Base-by-base conservation (phyloP, 2,113 vertebrate genomes). In the Hyperopisus bebe region DNA sequence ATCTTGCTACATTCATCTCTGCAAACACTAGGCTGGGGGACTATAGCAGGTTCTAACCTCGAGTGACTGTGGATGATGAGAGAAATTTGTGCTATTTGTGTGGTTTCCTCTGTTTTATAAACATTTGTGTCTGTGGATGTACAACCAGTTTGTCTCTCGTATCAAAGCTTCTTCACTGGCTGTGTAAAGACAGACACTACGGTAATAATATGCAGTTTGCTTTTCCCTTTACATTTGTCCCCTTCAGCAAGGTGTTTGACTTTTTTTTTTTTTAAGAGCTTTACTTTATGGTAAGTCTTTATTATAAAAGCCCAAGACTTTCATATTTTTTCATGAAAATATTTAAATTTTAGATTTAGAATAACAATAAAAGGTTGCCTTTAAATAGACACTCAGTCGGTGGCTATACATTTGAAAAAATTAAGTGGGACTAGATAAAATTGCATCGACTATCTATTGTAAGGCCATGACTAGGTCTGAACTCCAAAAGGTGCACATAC, bases 281-380 rank as follows among this genome's bases (percentile, higher is more conserved):
- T 58, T 27, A 19, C 21, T 55, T 82, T 83, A n/a, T 83, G 48
- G 42, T 84, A 70, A 70, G 10, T 82, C 15, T 89, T 77, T 31
- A 77, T 77, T 42, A 82, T 89, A 89, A 89, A 80, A 77, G 46
- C 31, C 39, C 88, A 53, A 55, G 51, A 89, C 35, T 27, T 53
- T 53, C 48, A 85, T 44, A 85, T 19, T 39, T 83, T 83, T 62
- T 53, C 46, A 85, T 84, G 66, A 27, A 89, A 46, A 80, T 62
- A 88, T 88, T 39, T 66, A n/a, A 80, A 80, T 50, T 83, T 42
- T n/a, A 58, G 24, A 86, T 90, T 89, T 86, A 86, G 55, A 85
- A 80, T 90, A 90, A 77, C 88, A 27, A 89, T 90, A 51, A 58
- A 90, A 55, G 24, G 82, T 86, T 86, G 62, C 83, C 88, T 86